Base-by-base conservation (phyloP, 1,140 invertebrate genomes). In the Drosophila guanche region DNA sequence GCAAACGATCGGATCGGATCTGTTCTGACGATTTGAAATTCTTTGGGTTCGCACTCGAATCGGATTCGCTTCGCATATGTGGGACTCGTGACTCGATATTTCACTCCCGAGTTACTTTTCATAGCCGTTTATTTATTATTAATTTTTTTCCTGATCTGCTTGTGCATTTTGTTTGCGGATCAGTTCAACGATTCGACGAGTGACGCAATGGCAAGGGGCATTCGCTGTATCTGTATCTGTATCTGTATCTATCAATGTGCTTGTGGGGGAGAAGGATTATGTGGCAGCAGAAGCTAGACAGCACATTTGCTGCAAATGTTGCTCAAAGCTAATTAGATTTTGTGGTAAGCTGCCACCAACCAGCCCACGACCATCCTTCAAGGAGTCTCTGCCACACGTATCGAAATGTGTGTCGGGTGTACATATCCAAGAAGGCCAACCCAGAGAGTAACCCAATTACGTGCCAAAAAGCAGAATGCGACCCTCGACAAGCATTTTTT, bases 401-500 rank as follows among this genome's bases (percentile, higher is more conserved):
- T 52, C 14, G 27, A 48, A 5, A 12, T 25, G n/a, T 48, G 1
- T 25, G 22, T 25, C 23, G 16, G 25, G 37, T 29, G 16, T 20
- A 20, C 16, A 40, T 6, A 45, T 14, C 5, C 50, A 72, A 79
- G 81, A 86, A 85, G 81, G 81, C 81, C 80, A 76, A 56, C 48
- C 41, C 67, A 59, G 71, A 61, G 62, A 58, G 73, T 80, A 84
- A 84, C 80, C 80, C 67, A 85, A 85, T 86, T 85, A 85, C 80
- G 81, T 85, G 80, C 80, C 79, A 72, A 83, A 83, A 71, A 73
- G 79, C 79, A 77, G 84, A 85, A 77, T 74, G 81, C 77, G 81
- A 85, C 80, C 80, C 77, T 72, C 81, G 84, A 74, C 71, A 73
- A 57, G 62, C 73, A 84, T 84, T 85, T 83, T 83, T 79, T 77